Evolutionary conservation across 92 coral and sea anemone genomes (phyloP).

Genomic region (Palythoa heliodiscus): DNA sequence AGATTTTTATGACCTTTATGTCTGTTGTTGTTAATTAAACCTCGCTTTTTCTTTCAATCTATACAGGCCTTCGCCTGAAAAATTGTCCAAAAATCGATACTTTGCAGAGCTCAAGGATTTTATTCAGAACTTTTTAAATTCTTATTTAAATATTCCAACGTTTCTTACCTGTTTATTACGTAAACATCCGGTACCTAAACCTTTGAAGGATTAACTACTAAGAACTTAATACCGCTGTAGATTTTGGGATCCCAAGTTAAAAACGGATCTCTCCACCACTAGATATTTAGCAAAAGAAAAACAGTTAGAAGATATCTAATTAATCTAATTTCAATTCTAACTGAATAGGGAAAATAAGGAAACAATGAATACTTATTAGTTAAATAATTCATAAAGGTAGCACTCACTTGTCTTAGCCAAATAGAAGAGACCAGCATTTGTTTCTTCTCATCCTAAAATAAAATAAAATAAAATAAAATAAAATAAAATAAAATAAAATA

Average conservation of each 20-base stretch:
- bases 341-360: not conserved
- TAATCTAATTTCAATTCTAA: no score
- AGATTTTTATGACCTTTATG: no score
- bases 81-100: no score
- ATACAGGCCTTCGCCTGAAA: no score
- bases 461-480: no score
- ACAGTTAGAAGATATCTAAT: no score
- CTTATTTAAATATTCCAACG: not conserved
- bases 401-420: slow-evolving; percentile 19
- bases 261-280: not conserved
- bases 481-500: not conserved
- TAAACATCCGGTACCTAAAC: slow-evolving; percentile 45
- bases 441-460: slow-evolving; percentile 11
- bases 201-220: not conserved
- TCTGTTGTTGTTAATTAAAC: no score
- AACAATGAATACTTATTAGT: not conserved
- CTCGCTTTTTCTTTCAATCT: no score
- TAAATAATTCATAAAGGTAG: not conserved
- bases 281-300: not conserved
- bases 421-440: slow-evolving; percentile 16
- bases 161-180: slow-evolving; percentile 38
- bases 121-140: not conserved
- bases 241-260: slow-evolving; percentile 45
- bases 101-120: not conserved
- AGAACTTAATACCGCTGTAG: not conserved